phyloP scores from a whole-genome alignment of 1,140 invertebrate species.

The Tetranychus cinnabarinus region DNA sequence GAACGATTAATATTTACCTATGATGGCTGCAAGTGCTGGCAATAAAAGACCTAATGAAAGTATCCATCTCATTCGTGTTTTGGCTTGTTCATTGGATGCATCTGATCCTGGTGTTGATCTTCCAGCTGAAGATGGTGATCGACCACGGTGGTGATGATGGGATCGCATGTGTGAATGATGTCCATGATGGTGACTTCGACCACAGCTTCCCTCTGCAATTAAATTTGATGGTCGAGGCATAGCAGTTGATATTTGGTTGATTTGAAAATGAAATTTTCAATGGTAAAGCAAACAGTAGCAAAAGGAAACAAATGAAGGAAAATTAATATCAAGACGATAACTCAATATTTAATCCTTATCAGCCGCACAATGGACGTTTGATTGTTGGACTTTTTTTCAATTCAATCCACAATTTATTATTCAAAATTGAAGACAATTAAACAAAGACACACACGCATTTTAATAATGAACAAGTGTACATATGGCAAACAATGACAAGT shows the following conservation, averaged over 20 bases:
- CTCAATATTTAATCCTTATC: too few species aligned
- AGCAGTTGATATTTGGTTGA: background rate
- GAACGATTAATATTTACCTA: slow-evolving; percentile 9
- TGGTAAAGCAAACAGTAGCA: background rate
- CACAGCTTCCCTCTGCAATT: background rate
- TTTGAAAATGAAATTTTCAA: background rate
- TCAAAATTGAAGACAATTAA: background rate
- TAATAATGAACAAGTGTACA: too few species aligned
- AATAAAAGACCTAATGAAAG: slow-evolving; percentile 13
- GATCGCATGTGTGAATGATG: background rate
- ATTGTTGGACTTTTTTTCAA: background rate
- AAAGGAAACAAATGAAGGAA: background rate
- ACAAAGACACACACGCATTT: background rate
- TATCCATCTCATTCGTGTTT: slow-evolving; percentile 9
- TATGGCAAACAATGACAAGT: too few species aligned
- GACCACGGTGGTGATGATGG: background rate
- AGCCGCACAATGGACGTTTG: background rate
- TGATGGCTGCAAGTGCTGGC: slow-evolving; percentile 14
- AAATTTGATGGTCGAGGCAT: background rate
- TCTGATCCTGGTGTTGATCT: background rate
- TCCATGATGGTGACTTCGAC: background rate
- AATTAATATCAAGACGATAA: too few species aligned
- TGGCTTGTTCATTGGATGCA: background rate
- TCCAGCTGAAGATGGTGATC: background rate
- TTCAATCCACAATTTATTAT: background rate